Conservation (phyloP, 2,888 invertebrate genomes). For the Pseudoips prasinana region DNA sequence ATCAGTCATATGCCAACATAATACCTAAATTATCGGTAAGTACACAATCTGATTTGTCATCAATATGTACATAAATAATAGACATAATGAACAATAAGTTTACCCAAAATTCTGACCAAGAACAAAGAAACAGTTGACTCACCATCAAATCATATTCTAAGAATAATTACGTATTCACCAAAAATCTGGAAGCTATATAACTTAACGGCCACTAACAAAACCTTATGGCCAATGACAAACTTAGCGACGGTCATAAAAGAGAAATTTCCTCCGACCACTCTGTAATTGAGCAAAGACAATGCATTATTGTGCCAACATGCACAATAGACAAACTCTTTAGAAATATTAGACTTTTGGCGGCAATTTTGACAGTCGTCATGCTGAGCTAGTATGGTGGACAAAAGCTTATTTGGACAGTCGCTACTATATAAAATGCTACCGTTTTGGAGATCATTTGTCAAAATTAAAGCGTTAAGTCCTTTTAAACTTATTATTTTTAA, state of each 20-base stretch:
- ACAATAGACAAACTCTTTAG: constrained; percentile 43
- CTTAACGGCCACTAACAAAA: constrained; percentile 33
- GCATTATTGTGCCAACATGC: constrained; percentile 55
- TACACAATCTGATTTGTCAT: no score
- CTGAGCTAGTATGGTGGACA: constrained; percentile 54
- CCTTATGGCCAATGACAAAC: constrained; percentile 31
- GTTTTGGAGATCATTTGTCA: constrained; percentile 56
- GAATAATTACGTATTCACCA: constrained; percentile 52
- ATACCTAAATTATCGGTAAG: no score
- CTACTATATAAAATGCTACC: constrained; percentile 60
- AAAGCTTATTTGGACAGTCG: constrained; percentile 40
- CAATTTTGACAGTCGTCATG: constrained; percentile 61
- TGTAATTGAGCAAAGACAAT: constrained; percentile 78
- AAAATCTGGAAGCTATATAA: constrained; percentile 68
- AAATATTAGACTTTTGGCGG: constrained; percentile 61
- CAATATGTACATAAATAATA: no score
- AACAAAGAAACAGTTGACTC: constrained; percentile 5
- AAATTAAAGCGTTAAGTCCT: constrained; percentile 58
- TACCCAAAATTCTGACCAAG: no score
- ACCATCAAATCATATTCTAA: constrained; percentile 26
- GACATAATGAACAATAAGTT: no score
- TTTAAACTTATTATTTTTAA: constrained; percentile 13
- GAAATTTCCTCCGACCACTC: constrained; percentile 63
- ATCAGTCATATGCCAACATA: no score
- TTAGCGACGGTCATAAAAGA: constrained; percentile 52